Conservation (phyloP, 1,140 invertebrate genomes). For the Lasaia peninsularis region DNA sequence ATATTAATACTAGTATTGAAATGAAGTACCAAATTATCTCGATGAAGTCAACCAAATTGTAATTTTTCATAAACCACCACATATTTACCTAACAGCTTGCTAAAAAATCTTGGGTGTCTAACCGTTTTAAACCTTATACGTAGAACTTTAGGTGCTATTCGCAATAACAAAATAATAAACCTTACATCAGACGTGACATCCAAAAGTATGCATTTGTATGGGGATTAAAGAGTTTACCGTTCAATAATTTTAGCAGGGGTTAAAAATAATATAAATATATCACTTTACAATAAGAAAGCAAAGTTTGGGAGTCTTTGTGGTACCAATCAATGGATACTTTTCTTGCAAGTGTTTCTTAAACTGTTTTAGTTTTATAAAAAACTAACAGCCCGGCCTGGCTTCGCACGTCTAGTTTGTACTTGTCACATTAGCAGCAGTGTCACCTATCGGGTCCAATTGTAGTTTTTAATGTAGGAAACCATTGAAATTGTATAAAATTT, state of each 20-base stretch:
- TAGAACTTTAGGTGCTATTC: neutral
- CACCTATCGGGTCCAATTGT: no score
- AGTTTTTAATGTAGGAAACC: no score
- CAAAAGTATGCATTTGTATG: conserved; percentile 28
- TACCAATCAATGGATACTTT: conserved; percentile 55
- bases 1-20: conserved; percentile 40
- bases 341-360: conserved; percentile 45
- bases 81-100: conserved; percentile 20
- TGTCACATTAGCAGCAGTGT: no score
- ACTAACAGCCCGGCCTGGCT: no score
- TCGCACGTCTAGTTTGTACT: no score
- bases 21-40: conserved; percentile 33
- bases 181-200: conserved; percentile 26
- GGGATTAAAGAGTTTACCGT: conserved; percentile 50
- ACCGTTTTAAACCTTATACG: neutral
- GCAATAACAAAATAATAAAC: conserved; percentile 20
- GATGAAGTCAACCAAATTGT: conserved; percentile 57
- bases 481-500: no score
- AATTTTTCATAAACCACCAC: conserved; percentile 52
- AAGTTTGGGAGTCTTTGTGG: conserved; percentile 65
- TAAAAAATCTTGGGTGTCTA: neutral
- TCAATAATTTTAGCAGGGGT: conserved; percentile 37
- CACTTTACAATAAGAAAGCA: conserved; percentile 60
- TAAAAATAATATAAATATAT: conserved; percentile 72
- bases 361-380: no score